Percentiles rank a stretch among this genome's conserved stretches.
Conservation (phyloP, 2,888 invertebrate species). For the Tetheella fluctuosa region DNA sequence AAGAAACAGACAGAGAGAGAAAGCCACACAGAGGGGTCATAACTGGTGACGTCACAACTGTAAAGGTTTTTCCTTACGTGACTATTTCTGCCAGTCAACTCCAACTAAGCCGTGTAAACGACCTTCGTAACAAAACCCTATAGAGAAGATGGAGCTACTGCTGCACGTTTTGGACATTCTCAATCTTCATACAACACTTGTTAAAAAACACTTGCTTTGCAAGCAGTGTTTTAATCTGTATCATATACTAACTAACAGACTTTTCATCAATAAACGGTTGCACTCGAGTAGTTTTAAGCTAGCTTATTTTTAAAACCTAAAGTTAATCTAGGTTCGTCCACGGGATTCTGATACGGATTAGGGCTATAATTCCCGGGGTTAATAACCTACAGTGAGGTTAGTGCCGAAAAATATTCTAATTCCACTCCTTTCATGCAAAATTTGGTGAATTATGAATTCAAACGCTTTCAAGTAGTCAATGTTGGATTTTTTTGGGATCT, state of each 20-base stretch:
- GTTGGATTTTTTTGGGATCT: not conserved
- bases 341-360: not conserved
- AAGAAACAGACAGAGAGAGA: too few species aligned
- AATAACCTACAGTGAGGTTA: constrained; percentile 1
- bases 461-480: not conserved
- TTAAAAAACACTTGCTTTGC: too few species aligned
- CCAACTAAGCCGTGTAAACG: too few species aligned
- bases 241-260: not conserved
- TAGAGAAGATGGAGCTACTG: too few species aligned
- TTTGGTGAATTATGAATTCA: not conserved
- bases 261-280: not conserved
- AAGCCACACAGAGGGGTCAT: too few species aligned
- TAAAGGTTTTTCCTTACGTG: too few species aligned
- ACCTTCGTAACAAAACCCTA: too few species aligned
- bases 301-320: constrained; percentile 6
- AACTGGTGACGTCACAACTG: too few species aligned
- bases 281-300: not conserved
- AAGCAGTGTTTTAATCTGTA: too few species aligned
- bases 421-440: not conserved
- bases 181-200: too few species aligned
- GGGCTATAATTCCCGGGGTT: constrained; percentile 4
- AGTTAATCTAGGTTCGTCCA: not conserved
- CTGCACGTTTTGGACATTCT: too few species aligned
- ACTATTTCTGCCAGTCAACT: too few species aligned
- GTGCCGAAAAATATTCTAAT: not conserved